Conservation (phyloP, 2,797 vertebrate genomes). For the Protonibea diacanthus region DNA sequence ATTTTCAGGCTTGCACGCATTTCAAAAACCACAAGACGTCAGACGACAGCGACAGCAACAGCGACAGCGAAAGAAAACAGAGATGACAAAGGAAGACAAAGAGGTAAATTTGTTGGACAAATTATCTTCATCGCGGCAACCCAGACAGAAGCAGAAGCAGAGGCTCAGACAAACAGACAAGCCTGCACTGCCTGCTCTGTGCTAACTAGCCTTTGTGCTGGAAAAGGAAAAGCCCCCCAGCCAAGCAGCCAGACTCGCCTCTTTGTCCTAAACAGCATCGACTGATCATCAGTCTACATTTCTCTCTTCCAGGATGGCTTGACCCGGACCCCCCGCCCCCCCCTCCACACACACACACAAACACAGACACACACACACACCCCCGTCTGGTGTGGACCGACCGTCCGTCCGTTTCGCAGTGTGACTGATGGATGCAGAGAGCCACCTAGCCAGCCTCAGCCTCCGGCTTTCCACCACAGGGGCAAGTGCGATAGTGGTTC, state of each 20-base stretch:
- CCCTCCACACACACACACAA: too few species aligned
- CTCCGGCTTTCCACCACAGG: constrained; percentile 35
- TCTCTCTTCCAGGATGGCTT: constrained; percentile 54
- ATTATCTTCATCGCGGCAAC: constrained; percentile 53
- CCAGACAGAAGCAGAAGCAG: constrained; percentile 55
- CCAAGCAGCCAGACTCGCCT: constrained; percentile 73
- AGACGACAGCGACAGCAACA: constrained; percentile 16
- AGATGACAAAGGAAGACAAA: constrained; percentile 58
- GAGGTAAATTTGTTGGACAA: constrained; percentile 37
- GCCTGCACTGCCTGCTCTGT: constrained; percentile 71
- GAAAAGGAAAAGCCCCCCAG: constrained; percentile 77
- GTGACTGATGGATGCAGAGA: constrained; percentile 48
- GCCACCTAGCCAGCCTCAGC: constrained; percentile 45
- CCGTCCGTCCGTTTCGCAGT: constrained; percentile 6
- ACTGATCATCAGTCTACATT: constrained; percentile 77
- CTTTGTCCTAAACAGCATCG: constrained; percentile 84
- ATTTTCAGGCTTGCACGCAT: constrained; percentile 34
- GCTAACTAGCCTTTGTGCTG: constrained; percentile 86
- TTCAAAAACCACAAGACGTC: constrained; percentile 19
- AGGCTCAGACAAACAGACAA: constrained; percentile 66
- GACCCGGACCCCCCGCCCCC: constrained; percentile 37
- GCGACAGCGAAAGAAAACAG: constrained; percentile 19
- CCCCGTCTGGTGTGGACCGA: constrained; percentile 3
- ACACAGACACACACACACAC: too few species aligned
- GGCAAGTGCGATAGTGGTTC: constrained; percentile 22